Conservation (phyloP, 2,113 vertebrate species). For the Pimephales promelas region DNA sequence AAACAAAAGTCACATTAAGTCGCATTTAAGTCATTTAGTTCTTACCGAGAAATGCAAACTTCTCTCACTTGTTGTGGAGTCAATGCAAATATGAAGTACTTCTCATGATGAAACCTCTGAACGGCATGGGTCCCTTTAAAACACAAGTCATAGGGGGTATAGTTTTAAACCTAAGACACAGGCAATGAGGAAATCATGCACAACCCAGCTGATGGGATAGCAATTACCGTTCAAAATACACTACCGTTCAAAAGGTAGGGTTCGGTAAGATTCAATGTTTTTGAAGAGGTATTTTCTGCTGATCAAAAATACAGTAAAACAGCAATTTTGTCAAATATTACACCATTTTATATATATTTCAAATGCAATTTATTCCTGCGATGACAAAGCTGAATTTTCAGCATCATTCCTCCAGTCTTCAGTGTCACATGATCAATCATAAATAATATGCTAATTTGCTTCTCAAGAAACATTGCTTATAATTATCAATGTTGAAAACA, state of each 20-base stretch:
- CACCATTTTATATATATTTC: not conserved
- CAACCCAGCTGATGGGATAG: not conserved
- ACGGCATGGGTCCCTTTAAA: constrained; percentile 84
- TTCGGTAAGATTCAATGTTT: not conserved
- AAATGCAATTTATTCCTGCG: too few relatives aligned
- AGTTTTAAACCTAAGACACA: not conserved
- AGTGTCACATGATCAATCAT: not conserved
- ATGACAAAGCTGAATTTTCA: too few relatives aligned
- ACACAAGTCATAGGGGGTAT: not conserved
- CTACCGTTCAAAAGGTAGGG: not conserved
- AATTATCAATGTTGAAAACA: not conserved
- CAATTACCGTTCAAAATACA: not conserved
- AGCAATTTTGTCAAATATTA: not conserved
- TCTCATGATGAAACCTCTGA: constrained; percentile 95
- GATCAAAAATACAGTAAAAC: not conserved
- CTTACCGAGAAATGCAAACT: constrained; percentile 96
- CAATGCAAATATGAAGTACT: constrained; percentile 97
- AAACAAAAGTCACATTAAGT: not conserved
- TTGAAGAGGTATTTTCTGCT: not conserved
- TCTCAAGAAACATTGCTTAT: not conserved
- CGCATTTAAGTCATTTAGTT: not conserved
- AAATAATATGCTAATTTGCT: not conserved
- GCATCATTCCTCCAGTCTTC: not conserved
- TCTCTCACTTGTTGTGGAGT: constrained; percentile 98
- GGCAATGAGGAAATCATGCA: not conserved